phyloP scores from a whole-genome alignment of 2,113 vertebrate genomes.

The Chiloscyllium plagiosum region DNA sequence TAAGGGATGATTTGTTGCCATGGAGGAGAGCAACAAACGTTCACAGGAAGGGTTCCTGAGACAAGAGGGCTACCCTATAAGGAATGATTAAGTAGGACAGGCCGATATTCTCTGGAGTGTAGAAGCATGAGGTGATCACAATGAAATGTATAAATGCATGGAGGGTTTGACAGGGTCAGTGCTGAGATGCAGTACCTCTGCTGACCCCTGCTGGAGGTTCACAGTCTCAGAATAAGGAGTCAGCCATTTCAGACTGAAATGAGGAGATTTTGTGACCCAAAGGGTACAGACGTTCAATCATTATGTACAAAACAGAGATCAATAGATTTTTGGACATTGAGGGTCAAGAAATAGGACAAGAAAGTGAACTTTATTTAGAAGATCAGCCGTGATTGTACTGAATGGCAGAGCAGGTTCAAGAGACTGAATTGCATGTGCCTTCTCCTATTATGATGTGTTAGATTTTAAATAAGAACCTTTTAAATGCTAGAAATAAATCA shows the following conservation, averaged over 20 bases:
- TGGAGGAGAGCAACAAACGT: not conserved
- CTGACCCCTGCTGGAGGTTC: not conserved
- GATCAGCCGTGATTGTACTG: not conserved
- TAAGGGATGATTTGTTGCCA: not conserved
- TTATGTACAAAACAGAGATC: not conserved
- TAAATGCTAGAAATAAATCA: not conserved
- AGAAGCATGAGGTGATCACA: no score
- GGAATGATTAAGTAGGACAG: no score
- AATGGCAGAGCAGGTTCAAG: not conserved
- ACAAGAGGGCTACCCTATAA: no score
- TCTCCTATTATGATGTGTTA: not conserved
- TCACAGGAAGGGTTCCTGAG: not conserved
- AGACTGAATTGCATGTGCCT: not conserved
- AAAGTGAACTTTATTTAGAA: not conserved
- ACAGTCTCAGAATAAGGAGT: not conserved
- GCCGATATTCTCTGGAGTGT: no score
- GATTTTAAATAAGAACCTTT: slow-evolving; percentile 5
- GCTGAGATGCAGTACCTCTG: not conserved
- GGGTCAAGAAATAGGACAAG: not conserved
- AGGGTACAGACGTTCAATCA: not conserved
- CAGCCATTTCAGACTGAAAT: not conserved
- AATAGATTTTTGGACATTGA: not conserved
- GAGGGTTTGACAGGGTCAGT: no score
- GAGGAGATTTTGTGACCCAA: not conserved
- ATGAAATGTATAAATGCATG: no score